A percentile compares a stretch with the other conserved stretches of the same genome.
Evolutionary conservation across 1,140 invertebrate species (phyloP).

Genomic region (Centruroides vittatus): DNA sequence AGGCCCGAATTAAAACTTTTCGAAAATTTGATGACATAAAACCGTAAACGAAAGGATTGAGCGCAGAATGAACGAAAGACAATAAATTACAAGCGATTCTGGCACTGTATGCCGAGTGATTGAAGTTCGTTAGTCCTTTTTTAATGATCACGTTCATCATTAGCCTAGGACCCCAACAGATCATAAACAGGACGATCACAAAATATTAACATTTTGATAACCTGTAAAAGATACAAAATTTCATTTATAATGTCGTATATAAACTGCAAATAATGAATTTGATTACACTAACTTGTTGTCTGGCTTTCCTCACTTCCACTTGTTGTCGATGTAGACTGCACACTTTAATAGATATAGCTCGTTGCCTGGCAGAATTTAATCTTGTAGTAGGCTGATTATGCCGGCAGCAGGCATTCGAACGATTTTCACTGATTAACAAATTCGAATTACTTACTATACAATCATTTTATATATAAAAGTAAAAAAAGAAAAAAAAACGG

Average conservation of each 20-base stretch:
- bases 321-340: no score
- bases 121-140: constrained; percentile 18
- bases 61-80: constrained; percentile 28
- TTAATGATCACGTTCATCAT: constrained; percentile 29
- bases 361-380: no score
- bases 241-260: no score
- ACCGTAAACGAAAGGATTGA: constrained; percentile 40
- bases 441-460: no score
- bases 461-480: background rate
- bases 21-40: constrained; percentile 40
- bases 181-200: constrained; percentile 35
- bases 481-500: background rate
- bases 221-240: constrained; percentile 21
- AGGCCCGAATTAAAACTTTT: constrained; percentile 25
- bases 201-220: constrained; percentile 37
- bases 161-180: constrained; percentile 37
- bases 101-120: constrained; percentile 14
- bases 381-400: no score
- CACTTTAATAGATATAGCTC: no score
- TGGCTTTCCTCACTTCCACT: no score
- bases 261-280: no score
- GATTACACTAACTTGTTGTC: no score
- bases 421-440: background rate
- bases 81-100: constrained; percentile 20
- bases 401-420: no score